A percentile compares a stretch with the other conserved stretches of the same genome.
These are phyloP conservation scores for Tuberolachnus salignus DNA, from an alignment of 2,888 invertebrate species.

Conservation along the genomic window DNA sequence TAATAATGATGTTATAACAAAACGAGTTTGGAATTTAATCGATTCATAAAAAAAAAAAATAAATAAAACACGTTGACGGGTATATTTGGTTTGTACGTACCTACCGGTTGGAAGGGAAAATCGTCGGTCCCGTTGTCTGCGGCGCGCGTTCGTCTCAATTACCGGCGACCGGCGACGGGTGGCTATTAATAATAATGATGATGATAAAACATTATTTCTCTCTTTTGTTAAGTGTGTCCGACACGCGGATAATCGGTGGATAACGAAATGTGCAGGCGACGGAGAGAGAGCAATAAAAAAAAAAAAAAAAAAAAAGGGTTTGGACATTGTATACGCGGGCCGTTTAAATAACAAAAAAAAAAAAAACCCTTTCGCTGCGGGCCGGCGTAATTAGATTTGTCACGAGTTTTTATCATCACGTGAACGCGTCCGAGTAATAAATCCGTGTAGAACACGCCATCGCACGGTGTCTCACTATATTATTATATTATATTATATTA, in stretches of 20 bases:
- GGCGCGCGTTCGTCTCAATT: conserved; percentile 39
- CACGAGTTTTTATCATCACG: conserved; percentile 50
- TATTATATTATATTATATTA: background rate
- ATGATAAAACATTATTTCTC: conserved; percentile 25
- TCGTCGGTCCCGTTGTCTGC: conserved; percentile 1
- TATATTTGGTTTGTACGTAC: background rate
- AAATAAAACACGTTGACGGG: too few relatives aligned
- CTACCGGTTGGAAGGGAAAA: conserved; percentile 1
- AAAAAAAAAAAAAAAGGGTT: conserved; percentile 34
- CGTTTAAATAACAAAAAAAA: conserved; percentile 37
- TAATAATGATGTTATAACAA: background rate
- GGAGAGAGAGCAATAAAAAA: conserved; percentile 2
- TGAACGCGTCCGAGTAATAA: conserved; percentile 53
- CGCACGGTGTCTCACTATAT: background rate
- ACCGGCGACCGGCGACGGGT: conserved; percentile 15
- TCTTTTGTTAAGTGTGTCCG: conserved; percentile 42
- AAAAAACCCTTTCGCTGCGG: conserved; percentile 42
- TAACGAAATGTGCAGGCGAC: conserved; percentile 4
- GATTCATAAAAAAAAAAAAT: background rate
- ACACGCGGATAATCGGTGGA: conserved; percentile 43
- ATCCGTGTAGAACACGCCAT: conserved; percentile 44
- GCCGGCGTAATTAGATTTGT: conserved; percentile 47
- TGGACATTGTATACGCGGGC: conserved; percentile 28
- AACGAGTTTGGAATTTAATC: background rate
- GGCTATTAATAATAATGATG: conserved; percentile 23